Evolutionary conservation across 2,797 vertebrate species (phyloP).

Genomic region (Aphelocoma californica): DNA sequence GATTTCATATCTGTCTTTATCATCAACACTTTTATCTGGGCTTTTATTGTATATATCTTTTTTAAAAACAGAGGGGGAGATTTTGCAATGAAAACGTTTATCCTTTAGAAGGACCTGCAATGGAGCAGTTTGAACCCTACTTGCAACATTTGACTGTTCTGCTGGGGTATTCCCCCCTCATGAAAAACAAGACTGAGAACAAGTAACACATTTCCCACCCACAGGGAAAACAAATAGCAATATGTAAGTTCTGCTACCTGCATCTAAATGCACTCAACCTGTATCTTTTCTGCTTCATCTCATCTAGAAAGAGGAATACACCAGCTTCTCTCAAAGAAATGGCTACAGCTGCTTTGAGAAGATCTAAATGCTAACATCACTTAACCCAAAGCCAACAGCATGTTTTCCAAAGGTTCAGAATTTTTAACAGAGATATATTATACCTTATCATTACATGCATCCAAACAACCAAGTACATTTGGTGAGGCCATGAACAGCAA

Average conservation of each 20-base stretch:
- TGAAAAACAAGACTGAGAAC: background rate
- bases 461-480: background rate
- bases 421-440: background rate
- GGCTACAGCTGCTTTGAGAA: background rate
- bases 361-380: background rate
- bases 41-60: background rate
- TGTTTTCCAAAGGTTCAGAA: background rate
- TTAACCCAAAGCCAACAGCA: background rate
- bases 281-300: background rate
- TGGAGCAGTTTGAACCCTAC: background rate
- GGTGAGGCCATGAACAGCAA: background rate
- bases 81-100: background rate
- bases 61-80: background rate
- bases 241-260: background rate
- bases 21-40: background rate
- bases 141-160: background rate
- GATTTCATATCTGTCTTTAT: background rate
- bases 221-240: background rate
- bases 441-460: background rate
- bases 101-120: background rate
- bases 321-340: background rate
- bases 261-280: background rate
- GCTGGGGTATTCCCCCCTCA: background rate
- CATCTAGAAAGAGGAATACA: background rate
- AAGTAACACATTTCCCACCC: background rate